A percentile compares a stretch with the other conserved stretches of the same genome.
These are phyloP conservation scores for Masnerella sp. DNA, from an alignment of 2,888 invertebrate genomes.

Conservation along the genomic window DNA sequence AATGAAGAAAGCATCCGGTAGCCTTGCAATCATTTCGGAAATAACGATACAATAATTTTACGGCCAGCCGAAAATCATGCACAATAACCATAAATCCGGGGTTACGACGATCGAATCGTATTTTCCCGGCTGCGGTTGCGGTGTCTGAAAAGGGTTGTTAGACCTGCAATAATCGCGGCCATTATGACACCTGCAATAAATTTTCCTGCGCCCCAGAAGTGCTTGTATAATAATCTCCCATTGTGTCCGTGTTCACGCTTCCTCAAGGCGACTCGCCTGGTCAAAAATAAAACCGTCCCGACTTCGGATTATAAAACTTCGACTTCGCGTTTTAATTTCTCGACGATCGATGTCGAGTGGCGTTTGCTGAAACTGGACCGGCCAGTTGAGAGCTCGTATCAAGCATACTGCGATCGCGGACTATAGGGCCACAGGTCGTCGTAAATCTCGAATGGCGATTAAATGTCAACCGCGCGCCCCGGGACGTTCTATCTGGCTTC, in stretches of 20 bases:
- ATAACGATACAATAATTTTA: constrained; percentile 49
- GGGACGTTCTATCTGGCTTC: constrained; percentile 64
- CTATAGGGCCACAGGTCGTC: constrained; percentile 67
- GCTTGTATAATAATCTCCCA: constrained; percentile 11
- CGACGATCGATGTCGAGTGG: constrained; percentile 57
- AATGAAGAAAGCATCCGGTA: too few relatives aligned
- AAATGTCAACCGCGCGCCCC: constrained; percentile 73
- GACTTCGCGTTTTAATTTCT: constrained; percentile 25
- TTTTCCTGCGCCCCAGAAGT: constrained; percentile 24
- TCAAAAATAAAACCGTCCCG: background rate
- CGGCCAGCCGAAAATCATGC: constrained; percentile 38
- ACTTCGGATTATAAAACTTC: constrained; percentile 5
- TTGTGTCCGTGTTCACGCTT: constrained; percentile 15
- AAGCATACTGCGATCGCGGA: constrained; percentile 62
- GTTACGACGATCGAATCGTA: constrained; percentile 47
- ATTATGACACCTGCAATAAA: constrained; percentile 46
- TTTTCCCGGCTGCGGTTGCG: constrained; percentile 42
- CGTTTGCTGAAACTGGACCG: constrained; percentile 66
- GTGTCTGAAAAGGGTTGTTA: constrained; percentile 53
- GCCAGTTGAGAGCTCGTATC: constrained; percentile 62
- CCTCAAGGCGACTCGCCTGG: background rate
- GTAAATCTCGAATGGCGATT: constrained; percentile 75
- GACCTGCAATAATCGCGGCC: constrained; percentile 29
- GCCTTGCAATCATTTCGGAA: too few relatives aligned
- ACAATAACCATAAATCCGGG: constrained; percentile 50